These are phyloP conservation scores for Microchrysa polita DNA, from an alignment of 2,888 invertebrate genomes.

Conservation along the genomic window DNA sequence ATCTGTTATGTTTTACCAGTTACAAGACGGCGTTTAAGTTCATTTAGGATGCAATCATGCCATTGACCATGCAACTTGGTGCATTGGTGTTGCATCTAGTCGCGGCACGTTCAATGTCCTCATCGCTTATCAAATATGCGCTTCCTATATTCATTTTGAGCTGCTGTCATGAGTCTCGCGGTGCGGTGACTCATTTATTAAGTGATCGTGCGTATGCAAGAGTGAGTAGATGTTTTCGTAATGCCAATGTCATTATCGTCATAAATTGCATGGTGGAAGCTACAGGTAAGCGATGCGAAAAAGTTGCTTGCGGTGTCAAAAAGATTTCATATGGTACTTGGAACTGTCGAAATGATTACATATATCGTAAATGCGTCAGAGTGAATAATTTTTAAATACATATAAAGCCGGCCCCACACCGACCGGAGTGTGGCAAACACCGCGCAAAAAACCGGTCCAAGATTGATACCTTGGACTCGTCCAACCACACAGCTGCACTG, in stretches of 20 bases:
- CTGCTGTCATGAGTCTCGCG: constrained; percentile 7
- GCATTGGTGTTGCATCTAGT: background rate
- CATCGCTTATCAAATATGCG: constrained; percentile 34
- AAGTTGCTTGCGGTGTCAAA: too few relatives aligned
- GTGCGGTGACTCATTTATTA: constrained; percentile 39
- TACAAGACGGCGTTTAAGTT: constrained; percentile 36
- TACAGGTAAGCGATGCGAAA: too few relatives aligned
- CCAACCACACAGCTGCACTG: too few relatives aligned
- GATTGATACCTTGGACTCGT: too few relatives aligned
- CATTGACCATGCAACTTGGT: constrained; percentile 19
- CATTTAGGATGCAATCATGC: constrained; percentile 32
- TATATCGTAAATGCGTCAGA: too few relatives aligned
- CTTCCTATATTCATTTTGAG: constrained; percentile 21
- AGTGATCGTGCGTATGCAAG: constrained; percentile 12
- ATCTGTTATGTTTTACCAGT: constrained; percentile 29
- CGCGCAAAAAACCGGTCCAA: too few relatives aligned
- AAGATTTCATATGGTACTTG: too few relatives aligned
- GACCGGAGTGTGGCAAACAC: too few relatives aligned
- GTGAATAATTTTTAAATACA: too few relatives aligned
- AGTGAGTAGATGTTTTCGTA: background rate
- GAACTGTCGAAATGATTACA: too few relatives aligned
- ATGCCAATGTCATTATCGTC: constrained; percentile 26
- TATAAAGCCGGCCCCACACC: too few relatives aligned
- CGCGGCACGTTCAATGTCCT: constrained; percentile 35
- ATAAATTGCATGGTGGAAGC: background rate